Evolutionary conservation across 1,140 invertebrate genomes (phyloP), one percentile per base, ranked within the genome.

Genomic region (Pogonomyrmex californicus): DNA sequence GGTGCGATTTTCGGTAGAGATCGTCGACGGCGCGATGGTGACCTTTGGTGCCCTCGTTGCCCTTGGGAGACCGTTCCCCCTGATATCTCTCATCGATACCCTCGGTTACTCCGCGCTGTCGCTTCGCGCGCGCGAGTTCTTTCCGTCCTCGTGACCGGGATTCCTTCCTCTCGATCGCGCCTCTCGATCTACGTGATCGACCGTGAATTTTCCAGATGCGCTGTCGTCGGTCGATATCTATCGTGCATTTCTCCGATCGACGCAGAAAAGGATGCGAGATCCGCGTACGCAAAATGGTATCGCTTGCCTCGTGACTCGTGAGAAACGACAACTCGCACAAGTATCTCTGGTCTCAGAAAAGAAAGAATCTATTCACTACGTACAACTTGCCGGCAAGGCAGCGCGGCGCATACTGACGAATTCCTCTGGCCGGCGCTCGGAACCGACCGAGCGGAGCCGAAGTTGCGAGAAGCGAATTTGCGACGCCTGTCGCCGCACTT

Each of bases 361-460:
- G 54, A 60, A 75, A 23, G 23, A 75, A 86, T 49, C 60, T 85
- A 58, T 5, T 33, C 44, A 38, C 17, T 30, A 23, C 44, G 10
- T 85, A 62, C 56, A 86, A 93, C 90, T 91, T 93, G 89, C 92
- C 94, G 93, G 93, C 93, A 86, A 93, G 91, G 92, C 93, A 89
- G 94, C 94, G 92, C 94, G 94, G 93, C 94, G 92, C 92, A 88
- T 93, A 95, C 94, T 95, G 92, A 87, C 86, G 81, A 87, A 89
- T 87, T 82, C 87, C 78, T 83, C 81, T 77, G 86, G 73, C 79
- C 86, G 79, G 73, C 78, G 66, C 44, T 41, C 87, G 90, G 85
- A 88, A 83, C 86, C 73, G 71, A 86, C 86, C 91, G 91, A 91
- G 81, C 60, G 65, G 14, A 77, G 70, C 86, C 87, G 91, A 88